Evolutionary conservation across 1,140 invertebrate genomes (phyloP).

Genomic region (Drosophila auraria): DNA sequence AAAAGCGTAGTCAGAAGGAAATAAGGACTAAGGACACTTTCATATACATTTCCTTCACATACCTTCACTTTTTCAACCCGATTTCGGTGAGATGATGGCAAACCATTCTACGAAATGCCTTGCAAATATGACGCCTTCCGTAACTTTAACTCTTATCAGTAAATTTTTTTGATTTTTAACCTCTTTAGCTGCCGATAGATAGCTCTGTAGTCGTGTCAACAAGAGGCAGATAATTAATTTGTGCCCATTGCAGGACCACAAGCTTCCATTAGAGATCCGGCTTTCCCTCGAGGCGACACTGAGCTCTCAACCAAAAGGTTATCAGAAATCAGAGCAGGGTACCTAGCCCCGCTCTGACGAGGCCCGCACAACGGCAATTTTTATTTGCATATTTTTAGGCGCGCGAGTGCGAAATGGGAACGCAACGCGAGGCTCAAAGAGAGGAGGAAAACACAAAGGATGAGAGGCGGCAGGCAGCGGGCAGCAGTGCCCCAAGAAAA

Average conservation of each 20-base stretch:
- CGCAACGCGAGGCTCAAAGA: conserved; percentile 16
- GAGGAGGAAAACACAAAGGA: conserved; percentile 6
- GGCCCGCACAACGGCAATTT: conserved; percentile 40
- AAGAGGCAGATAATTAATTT: conserved; percentile 28
- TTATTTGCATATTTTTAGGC: conserved; percentile 79
- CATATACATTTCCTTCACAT: conserved; percentile 4
- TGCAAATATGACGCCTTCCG: not conserved
- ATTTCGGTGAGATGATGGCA: not conserved
- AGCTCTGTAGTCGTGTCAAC: conserved; percentile 3
- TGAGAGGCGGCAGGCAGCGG: not conserved
- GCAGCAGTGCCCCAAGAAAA: conserved; percentile 31
- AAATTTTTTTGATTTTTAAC: too few relatives aligned
- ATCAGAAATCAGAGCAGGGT: conserved; percentile 58
- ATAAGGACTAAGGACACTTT: conserved; percentile 9
- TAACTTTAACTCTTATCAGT: too few relatives aligned
- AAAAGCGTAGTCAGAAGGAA: not conserved
- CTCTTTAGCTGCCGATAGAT: not conserved
- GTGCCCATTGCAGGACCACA: conserved; percentile 13
- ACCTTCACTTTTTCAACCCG: not conserved
- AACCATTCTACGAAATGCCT: not conserved
- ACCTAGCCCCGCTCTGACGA: not conserved
- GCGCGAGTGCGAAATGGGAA: conserved; percentile 67
- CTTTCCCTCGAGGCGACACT: conserved; percentile 1
- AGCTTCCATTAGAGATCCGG: not conserved
- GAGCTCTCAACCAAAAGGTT: conserved; percentile 43